Base-by-base conservation (phyloP, 2,113 vertebrate species). In the Misgurnus mizolepis region DNA sequence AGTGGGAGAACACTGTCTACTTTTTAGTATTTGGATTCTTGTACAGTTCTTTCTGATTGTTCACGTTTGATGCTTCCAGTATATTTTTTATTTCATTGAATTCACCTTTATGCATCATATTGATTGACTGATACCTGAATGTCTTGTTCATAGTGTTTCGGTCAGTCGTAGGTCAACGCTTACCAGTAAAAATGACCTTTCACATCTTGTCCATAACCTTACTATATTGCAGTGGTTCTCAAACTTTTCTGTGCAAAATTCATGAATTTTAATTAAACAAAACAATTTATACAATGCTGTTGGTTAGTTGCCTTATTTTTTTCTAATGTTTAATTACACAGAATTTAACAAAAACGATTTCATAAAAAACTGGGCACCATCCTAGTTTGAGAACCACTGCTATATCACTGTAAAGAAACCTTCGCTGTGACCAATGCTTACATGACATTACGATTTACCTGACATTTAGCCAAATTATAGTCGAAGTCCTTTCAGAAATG, bases 41-140 rank as follows among this genome's bases (percentile, higher is more conserved):
- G 89, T 92, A 90, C 81, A 91, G 88, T 83, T 64, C 68, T 68
- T 78, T 74, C 60, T 87, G 41, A 34, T 60, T 75, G 62, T 79
- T 88, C 74, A 85, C 47, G 76, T 74, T 82, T 87, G 87, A 89
- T 72, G 87, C 84, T 88, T 90, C 88, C 86, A 90, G 84, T 78
- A 56, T 82, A 76, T 84, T 83, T 84, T 68, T 88, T 85, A 82
- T 18, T 45, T 53, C 55, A 60, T 61, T 9, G 12, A 22, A 7
- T 67, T 64, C 82, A 55, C 70, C 62, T 58, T 27, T n/a, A 80
- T 58, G 85, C 87, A 81, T 80, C 83, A 83, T 78, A 88, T 79
- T 73, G 85, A 86, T 62, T 80, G 55, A 69, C 72, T 80, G 73
- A 66, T 65, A 68, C 60, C 60, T 50, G 66, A 74, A 75, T 75